Percentiles rank a stretch among this genome's conserved stretches.
phyloP scores from a whole-genome alignment of 2,888 invertebrate genomes.

The Rhopalosiphum nymphaeae region DNA sequence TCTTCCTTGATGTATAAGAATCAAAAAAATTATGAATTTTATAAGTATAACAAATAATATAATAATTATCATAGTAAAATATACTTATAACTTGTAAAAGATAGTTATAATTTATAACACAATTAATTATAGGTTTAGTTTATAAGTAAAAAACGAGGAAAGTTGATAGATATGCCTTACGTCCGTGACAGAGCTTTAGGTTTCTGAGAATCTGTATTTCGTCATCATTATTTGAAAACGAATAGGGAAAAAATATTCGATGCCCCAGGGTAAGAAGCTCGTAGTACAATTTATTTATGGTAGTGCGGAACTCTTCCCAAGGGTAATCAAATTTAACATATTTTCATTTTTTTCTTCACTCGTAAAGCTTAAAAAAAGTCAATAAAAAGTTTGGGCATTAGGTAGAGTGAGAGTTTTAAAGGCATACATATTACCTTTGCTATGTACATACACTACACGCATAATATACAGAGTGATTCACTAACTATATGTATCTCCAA shows the following conservation, averaged over 20 bases:
- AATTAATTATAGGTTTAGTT: not conserved
- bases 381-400: conserved; percentile 39
- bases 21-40: not conserved
- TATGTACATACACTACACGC: not conserved
- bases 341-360: conserved; percentile 33
- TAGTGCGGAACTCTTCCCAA: conserved; percentile 47
- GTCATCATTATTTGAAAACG: conserved; percentile 56
- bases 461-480: not conserved
- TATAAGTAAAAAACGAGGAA: not conserved
- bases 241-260: conserved; percentile 46
- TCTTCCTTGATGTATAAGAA: not conserved
- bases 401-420: not conserved
- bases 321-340: conserved; percentile 63
- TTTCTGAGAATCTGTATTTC: conserved; percentile 2
- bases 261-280: conserved; percentile 51
- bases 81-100: not conserved
- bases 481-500: too few species aligned
- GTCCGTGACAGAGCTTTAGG: not conserved
- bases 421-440: not conserved
- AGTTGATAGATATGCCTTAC: not conserved
- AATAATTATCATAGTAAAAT: not conserved
- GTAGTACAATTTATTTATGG: conserved; percentile 55
- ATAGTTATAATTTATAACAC: too few species aligned
- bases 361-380: conserved; percentile 42
- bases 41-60: not conserved